phyloP scores from a whole-genome alignment of 2,888 invertebrate species.

The Muschampia plurimacula region DNA sequence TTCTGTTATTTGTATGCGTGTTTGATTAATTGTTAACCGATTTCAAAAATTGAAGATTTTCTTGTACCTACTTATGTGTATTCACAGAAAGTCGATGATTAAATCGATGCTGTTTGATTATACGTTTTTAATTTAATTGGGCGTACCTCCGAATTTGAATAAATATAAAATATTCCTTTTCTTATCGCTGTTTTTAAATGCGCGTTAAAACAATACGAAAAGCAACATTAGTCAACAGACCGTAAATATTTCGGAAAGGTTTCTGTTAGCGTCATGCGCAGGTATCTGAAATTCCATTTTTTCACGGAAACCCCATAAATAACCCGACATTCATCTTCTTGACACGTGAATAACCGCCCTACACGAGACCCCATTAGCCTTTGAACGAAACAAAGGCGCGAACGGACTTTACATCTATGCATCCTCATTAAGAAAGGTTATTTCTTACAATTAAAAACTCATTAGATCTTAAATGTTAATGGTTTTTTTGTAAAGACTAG shows the following conservation, averaged over 20 bases:
- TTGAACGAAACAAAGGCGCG: slow-evolving; percentile 73
- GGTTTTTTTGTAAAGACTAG: neutral
- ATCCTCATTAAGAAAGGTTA: slow-evolving; percentile 65
- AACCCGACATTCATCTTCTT: slow-evolving; percentile 78
- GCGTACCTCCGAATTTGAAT: neutral
- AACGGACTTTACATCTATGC: slow-evolving; percentile 59
- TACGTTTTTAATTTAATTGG: too few species aligned
- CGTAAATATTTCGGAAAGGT: slow-evolving; percentile 31
- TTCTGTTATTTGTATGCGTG: too few species aligned
- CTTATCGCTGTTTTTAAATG: neutral
- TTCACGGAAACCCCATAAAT: slow-evolving; percentile 72
- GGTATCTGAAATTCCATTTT: slow-evolving; percentile 47
- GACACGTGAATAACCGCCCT: slow-evolving; percentile 77
- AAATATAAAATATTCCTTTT: neutral
- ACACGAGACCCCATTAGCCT: slow-evolving; percentile 75
- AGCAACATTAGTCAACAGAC: slow-evolving; percentile 21
- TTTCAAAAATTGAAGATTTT: too few species aligned
- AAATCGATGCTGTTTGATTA: too few species aligned
- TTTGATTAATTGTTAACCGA: too few species aligned
- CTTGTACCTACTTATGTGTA: too few species aligned
- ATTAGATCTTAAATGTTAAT: slow-evolving; percentile 38
- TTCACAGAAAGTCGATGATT: too few species aligned
- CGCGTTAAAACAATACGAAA: slow-evolving; percentile 11
- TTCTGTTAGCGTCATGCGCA: slow-evolving; percentile 29
- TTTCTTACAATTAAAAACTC: slow-evolving; percentile 36